A percentile compares a stretch with the other conserved stretches of the same genome.
phyloP scores from a whole-genome alignment of 1,140 invertebrate species.

The Papilio aristodemus region DNA sequence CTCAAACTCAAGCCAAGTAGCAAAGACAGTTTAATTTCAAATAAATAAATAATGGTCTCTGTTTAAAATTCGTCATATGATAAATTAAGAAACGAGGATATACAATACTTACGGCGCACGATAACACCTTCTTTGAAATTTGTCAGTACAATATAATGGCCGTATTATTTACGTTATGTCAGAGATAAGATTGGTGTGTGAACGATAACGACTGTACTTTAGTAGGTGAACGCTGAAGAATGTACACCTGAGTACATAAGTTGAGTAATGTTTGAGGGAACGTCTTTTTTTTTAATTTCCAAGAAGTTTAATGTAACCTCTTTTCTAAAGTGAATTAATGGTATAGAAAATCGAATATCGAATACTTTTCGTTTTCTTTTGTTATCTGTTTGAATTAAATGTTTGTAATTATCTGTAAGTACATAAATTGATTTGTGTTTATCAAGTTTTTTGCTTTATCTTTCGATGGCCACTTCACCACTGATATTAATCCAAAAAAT shows the following conservation, averaged over 20 bases:
- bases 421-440: too few species aligned
- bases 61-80: slow-evolving; percentile 18
- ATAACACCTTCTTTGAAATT: slow-evolving; percentile 13
- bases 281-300: not conserved
- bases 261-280: not conserved
- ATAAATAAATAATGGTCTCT: not conserved
- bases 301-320: not conserved
- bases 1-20: too few species aligned
- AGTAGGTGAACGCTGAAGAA: slow-evolving; percentile 8
- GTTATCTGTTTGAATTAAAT: not conserved
- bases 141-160: slow-evolving; percentile 9
- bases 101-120: not conserved
- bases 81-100: not conserved
- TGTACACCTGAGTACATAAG: slow-evolving; percentile 18
- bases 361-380: not conserved
- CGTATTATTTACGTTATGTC: slow-evolving; percentile 20
- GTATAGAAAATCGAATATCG: slow-evolving; percentile 3
- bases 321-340: slow-evolving; percentile 1
- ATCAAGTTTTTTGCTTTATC: too few species aligned
- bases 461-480: too few species aligned
- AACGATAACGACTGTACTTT: slow-evolving; percentile 9
- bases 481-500: too few species aligned
- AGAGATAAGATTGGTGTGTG: slow-evolving; percentile 14
- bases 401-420: not conserved
- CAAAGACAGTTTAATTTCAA: not conserved